Base-by-base conservation (phyloP, 2,113 vertebrate genomes). In the Xiphophorus maculatus region DNA sequence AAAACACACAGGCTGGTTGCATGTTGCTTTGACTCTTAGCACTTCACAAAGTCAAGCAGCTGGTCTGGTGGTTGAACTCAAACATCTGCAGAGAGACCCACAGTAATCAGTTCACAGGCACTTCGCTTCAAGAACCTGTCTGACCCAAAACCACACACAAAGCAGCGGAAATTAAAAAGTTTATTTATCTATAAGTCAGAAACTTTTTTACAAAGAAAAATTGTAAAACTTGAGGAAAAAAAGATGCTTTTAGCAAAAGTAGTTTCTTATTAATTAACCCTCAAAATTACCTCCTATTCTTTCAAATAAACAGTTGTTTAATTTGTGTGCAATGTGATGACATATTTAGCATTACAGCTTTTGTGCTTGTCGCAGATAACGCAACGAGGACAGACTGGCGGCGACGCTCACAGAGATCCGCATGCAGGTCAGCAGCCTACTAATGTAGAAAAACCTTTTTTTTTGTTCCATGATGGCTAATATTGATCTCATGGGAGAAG, bases 361-460 rank as follows among this genome's bases (percentile, higher is more conserved):
- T 68, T 58, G 0, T 42, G 54, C 30, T 25, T 69, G 11, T 60
- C 48, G 12, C 51, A n/a, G 22, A 58, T 22, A 70, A 71, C 51
- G 29, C 42, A 63, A n/a, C 51, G 10, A 54, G n/a, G 72, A 71
- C 37, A 66, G 30, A n/a, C 42, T 61, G 13, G 12, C 28, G 5
- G 9, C 69, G 9, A 66, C 61, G 35, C 77, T 54, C 14, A 11
- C 29, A 71, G 66, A 66, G 54, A 73, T 32, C 76, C 44, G 22
- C n/a, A 61, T 68, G 73, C 66, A 60, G 71, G 63, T 79, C 70
- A 71, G 58, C 9, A 3, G 66, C 15, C 64, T 71, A 12, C 35
- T 19, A 73, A 72, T 75, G 71, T 13, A 70, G 75, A 74, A 29
- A 81, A 80, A 77, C 74, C 29, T 12, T 76, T 42, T 14, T 82